Base-by-base conservation (phyloP, 2,888 invertebrate species). In the Cephus spinipes region DNA sequence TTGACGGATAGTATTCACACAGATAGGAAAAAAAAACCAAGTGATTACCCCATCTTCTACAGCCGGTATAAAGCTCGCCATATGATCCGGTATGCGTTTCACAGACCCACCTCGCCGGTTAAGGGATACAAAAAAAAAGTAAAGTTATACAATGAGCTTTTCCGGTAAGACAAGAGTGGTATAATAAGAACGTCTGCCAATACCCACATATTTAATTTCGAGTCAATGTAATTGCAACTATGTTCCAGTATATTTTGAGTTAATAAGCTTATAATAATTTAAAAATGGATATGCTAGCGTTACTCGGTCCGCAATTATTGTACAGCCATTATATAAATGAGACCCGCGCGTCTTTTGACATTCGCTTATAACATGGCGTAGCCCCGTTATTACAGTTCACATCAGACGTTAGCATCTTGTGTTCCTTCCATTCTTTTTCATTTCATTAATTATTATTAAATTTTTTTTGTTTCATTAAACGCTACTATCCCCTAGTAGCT, bases 221-320 rank as follows among this genome's bases (percentile, higher is more conserved):
- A 79, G 79, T 76, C 76, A 79, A 35, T 75, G 77, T 77, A 76
- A 81, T 83, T 79, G 83, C 82, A 79, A 77, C 82, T 84, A 81
- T 80, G 68, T 78, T 35, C 79, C 79, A 74, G 76, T 68, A 80
- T 69, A 77, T 80, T 80, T 79, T 77, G 79, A 74, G 75, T 82
- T 80, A 33, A 78, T 80, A 83, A 85, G 82, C 84, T 78, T 83
- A 78, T 81, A 78, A 80, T 76, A 73, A 76, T 73, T 76, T 75
- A 86, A 83, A 86, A 87, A 85, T 84, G 85, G 86, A 89, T 88
- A 88, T 88, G 88, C 89, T 85, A 86, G 83, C 83, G 80, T 81
- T 82, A 84, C 82, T 83, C 85, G 83, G 81, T 82, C 81, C 83
- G 82, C 83, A 81, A 85, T 88, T 86, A 87, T 87, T 86, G 82